phyloP scores from a whole-genome alignment of 2,888 invertebrate genomes.

The Serripes groenlandicus region DNA sequence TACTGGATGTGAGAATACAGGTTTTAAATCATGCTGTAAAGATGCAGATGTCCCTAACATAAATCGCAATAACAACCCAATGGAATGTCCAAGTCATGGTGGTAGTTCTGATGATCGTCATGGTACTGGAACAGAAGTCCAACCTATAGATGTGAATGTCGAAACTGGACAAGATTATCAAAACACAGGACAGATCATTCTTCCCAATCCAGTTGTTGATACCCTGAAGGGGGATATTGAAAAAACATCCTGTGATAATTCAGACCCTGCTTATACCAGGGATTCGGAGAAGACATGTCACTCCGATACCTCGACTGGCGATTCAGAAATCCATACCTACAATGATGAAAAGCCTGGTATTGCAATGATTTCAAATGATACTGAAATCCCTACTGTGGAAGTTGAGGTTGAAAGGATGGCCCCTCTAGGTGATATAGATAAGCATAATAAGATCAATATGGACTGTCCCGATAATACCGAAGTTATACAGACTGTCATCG shows the following conservation, averaged over 20 bases:
- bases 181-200: too few species aligned
- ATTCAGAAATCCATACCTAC: too few species aligned
- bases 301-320: not conserved
- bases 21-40: too few species aligned
- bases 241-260: not conserved
- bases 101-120: not conserved
- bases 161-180: too few species aligned
- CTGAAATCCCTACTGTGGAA: too few species aligned
- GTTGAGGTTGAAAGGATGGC: too few species aligned
- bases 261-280: not conserved
- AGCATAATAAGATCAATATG: conserved; percentile 15
- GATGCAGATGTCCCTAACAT: too few species aligned
- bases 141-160: not conserved
- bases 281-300: too few species aligned
- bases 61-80: too few species aligned
- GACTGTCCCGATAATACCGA: not conserved
- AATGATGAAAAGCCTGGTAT: too few species aligned
- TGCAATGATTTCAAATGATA: too few species aligned
- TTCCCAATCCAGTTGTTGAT: not conserved
- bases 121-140: not conserved
- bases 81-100: not conserved
- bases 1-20: too few species aligned
- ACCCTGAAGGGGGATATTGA: not conserved
- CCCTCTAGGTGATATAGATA: conserved; percentile 4
- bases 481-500: not conserved